Percentiles rank a stretch among this genome's conserved stretches.
phyloP scores from a whole-genome alignment of 1,140 invertebrate species.

The Drosophila orena region DNA sequence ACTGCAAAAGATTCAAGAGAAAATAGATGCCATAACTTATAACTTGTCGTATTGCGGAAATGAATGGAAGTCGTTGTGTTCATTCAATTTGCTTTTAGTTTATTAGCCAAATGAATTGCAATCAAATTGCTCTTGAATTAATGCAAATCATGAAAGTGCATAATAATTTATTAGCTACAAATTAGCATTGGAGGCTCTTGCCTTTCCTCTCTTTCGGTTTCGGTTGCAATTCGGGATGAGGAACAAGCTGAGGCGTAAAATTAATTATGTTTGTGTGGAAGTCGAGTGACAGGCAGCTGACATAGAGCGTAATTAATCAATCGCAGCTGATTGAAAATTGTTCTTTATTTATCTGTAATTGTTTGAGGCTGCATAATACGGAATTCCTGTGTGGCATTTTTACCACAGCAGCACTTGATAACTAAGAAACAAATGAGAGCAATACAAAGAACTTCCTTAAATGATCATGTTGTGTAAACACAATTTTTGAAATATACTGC shows the following conservation, averaged over 20 bases:
- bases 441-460: background rate
- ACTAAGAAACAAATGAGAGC: background rate
- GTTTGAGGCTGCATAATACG: constrained; percentile 21
- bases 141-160: constrained; percentile 63
- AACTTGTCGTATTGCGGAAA: constrained; percentile 49
- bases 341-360: constrained; percentile 51
- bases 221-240: constrained; percentile 1
- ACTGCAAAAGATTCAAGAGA: background rate
- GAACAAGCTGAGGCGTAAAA: constrained; percentile 29
- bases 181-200: constrained; percentile 49
- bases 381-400: background rate
- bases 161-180: constrained; percentile 69
- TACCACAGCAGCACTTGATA: background rate
- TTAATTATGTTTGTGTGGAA: constrained; percentile 32
- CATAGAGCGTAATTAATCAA: constrained; percentile 45
- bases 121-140: constrained; percentile 68
- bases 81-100: constrained; percentile 26
- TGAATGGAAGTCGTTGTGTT: constrained; percentile 33
- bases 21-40: constrained; percentile 2
- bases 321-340: constrained; percentile 35
- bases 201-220: constrained; percentile 3
- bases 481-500: constrained; percentile 5
- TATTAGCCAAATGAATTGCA: constrained; percentile 60
- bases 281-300: constrained; percentile 34
- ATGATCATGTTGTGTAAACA: constrained; percentile 13